Conservation (phyloP, 2,888 invertebrate species). For the Adineta ricciae region DNA sequence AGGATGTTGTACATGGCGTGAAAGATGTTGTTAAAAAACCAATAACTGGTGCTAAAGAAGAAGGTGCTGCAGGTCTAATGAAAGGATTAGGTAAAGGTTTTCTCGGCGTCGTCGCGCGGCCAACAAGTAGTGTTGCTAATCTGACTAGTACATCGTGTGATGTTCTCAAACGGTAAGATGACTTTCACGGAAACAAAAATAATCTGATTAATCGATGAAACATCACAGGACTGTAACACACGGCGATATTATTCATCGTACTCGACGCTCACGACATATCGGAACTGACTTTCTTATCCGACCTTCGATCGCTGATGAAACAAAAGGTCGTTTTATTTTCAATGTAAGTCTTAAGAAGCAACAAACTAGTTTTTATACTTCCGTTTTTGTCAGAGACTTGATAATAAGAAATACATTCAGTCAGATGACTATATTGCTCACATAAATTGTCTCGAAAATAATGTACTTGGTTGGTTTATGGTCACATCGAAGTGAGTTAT, state of each 20-base stretch:
- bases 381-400: too few relatives aligned
- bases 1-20: too few relatives aligned
- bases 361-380: too few relatives aligned
- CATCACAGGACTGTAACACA: not conserved
- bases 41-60: slow-evolving; percentile 79
- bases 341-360: too few relatives aligned
- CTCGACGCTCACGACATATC: not conserved
- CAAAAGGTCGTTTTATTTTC: not conserved
- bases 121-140: slow-evolving; percentile 87
- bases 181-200: too few relatives aligned
- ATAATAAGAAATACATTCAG: too few relatives aligned
- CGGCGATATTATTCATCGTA: not conserved
- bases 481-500: too few relatives aligned
- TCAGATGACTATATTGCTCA: too few relatives aligned
- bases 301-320: not conserved
- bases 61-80: slow-evolving; percentile 87
- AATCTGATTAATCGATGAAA: too few relatives aligned
- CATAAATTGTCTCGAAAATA: too few relatives aligned
- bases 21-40: slow-evolving; percentile 93
- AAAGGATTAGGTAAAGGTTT: slow-evolving; percentile 80
- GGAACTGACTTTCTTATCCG: not conserved
- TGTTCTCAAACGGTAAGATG: slow-evolving; percentile 70
- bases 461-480: too few relatives aligned
- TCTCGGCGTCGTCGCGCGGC: slow-evolving; percentile 83
- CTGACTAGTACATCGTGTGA: slow-evolving; percentile 92